A percentile compares a stretch with the other conserved stretches of the same genome.
Evolutionary conservation across 2,113 vertebrate genomes (phyloP).

Genomic region (Zosterops japonicus): DNA sequence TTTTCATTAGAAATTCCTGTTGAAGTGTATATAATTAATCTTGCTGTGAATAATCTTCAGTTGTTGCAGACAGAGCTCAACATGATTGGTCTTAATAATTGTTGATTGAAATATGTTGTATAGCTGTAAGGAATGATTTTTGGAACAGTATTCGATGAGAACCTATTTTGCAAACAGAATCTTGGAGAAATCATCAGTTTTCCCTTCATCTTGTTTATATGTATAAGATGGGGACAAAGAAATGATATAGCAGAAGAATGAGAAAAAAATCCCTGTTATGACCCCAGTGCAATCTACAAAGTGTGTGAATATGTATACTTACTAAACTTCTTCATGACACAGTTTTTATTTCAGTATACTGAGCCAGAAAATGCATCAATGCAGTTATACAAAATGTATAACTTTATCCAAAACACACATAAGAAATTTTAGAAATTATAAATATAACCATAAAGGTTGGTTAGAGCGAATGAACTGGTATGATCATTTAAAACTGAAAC

Average conservation of each 20-base stretch:
- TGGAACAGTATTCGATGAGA: neutral
- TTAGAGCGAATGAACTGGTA: neutral
- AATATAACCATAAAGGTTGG: neutral
- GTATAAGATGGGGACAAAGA: neutral
- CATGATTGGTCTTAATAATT: neutral
- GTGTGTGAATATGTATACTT: neutral
- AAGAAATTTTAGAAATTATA: constrained; percentile 12
- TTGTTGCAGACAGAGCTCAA: neutral
- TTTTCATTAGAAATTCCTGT: neutral
- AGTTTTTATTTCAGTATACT: neutral
- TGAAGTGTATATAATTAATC: neutral
- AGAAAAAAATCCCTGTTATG: neutral
- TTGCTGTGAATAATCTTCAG: neutral
- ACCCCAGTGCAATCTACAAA: neutral
- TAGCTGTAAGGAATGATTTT: neutral
- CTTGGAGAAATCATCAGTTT: neutral
- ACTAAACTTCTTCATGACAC: neutral
- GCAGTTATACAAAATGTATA: neutral
- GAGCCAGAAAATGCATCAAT: neutral
- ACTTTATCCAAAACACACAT: neutral
- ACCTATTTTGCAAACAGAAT: neutral
- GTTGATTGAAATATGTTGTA: constrained; percentile 2
- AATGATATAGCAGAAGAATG: neutral
- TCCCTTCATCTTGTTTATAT: neutral
- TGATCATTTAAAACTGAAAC: constrained; percentile 8